Base-by-base conservation (phyloP, 2,888 invertebrate genomes). In the Brassicogethes aeneus region DNA sequence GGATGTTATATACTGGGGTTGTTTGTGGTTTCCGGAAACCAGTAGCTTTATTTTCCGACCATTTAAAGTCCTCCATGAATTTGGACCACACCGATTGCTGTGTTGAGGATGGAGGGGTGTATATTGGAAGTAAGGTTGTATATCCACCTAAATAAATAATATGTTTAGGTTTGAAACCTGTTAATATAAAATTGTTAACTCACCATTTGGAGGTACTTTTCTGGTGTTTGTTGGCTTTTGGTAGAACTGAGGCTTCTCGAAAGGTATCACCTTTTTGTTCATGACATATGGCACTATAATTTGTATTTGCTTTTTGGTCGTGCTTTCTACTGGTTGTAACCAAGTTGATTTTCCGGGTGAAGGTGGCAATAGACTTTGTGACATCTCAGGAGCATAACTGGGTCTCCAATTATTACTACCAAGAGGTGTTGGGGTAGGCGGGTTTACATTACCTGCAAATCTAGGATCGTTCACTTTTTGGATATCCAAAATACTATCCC, bases 251-350 rank as follows among this genome's bases (percentile, higher is more conserved):
- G 5, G 10, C 5, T 58, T 55, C 15, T 51, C 39, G 45, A 50
- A 41, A 1, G 17, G 59, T 47, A 45, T 51, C 10, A 47, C 36
- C 40, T 52, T 43, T 39, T 50, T 51, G 40, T 74, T 71, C 45
- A 77, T 80, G 2, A 82, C 83, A 53, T 88, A 88, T 0, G 89
- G 89, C 43, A 89, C 82, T 40, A 89, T 84, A 3, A 83, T 76
- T 61, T 82, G 73, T 61, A 81, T 80, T 3, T 76, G 72, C 54
- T 73, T 72, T 53, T 75, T 74, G 1, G 60, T 61, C 12, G 57
- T 55, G 15, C 50, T 42, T 35, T 31, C 31, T 7, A 49, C 45
- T 13, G 49, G 41, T 10, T 44, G 42, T n/a, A 57, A 39, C 60
- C 64, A 63, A 13, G 55, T 50, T 51, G 37, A 64, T 32, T 32